Percentiles rank a stretch among this genome's conserved stretches.
Conservation (phyloP, 2,797 vertebrate species). For the Tenualosa thibaudeaui region DNA sequence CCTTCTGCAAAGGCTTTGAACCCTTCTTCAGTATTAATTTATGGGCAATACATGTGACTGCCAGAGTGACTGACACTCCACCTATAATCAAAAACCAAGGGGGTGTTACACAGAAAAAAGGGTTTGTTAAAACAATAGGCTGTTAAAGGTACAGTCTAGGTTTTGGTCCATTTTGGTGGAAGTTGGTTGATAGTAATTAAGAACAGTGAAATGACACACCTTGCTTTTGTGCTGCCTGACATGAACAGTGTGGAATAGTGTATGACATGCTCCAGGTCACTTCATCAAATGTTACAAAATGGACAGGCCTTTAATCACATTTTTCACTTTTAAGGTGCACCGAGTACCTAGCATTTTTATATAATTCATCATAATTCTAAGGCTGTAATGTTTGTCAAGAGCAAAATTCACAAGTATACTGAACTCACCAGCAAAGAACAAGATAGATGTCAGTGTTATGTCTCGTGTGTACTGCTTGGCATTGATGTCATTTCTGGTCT, state of each 20-base stretch:
- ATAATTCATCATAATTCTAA: background rate
- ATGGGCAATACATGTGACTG: slow-evolving; percentile 70
- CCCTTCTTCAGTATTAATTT: slow-evolving; percentile 58
- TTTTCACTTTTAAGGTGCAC: background rate
- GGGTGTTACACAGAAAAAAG: background rate
- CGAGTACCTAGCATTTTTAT: background rate
- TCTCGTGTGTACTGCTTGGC: slow-evolving; percentile 70
- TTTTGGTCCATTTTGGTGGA: too few species aligned
- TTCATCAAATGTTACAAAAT: too few species aligned
- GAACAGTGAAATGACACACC: too few species aligned
- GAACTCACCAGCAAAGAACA: slow-evolving; percentile 81
- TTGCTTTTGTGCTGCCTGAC: too few species aligned
- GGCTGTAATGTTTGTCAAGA: background rate
- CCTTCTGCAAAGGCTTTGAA: slow-evolving; percentile 37
- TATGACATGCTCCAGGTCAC: too few species aligned
- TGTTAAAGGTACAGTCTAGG: background rate
- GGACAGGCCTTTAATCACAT: background rate
- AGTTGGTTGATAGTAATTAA: too few species aligned
- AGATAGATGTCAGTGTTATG: slow-evolving; percentile 71
- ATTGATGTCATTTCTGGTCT: slow-evolving; percentile 55
- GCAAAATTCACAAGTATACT: background rate
- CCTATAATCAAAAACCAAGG: slow-evolving; percentile 54
- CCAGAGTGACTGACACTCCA: slow-evolving; percentile 71
- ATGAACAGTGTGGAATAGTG: too few species aligned
- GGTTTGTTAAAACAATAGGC: background rate